These are phyloP conservation scores for Theonella swinhoei DNA, from an alignment of 37 sponge, comb jelly and placozoan genomes.

Conservation along the genomic window DNA sequence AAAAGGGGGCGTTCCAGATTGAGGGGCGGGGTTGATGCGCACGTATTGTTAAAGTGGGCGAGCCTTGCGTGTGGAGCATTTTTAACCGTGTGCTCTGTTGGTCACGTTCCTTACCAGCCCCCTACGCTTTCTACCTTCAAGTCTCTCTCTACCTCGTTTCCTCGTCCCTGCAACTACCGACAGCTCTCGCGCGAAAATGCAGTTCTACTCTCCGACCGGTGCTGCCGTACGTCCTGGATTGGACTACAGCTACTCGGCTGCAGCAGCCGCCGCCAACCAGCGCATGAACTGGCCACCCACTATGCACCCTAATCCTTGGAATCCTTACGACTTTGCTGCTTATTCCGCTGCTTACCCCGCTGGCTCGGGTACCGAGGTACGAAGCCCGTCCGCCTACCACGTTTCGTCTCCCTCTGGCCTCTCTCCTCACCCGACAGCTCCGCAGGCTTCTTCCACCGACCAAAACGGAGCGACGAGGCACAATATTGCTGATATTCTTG, in stretches of 20 bases:
- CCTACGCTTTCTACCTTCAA: neutral
- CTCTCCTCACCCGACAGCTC: neutral
- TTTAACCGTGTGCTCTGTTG: neutral
- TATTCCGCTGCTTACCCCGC: constrained; percentile 16
- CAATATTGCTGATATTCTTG: constrained; percentile 75
- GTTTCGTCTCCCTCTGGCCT: constrained; percentile 28
- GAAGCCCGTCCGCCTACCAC: constrained; percentile 5
- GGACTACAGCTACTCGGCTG: constrained; percentile 12
- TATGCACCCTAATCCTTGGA: constrained; percentile 42
- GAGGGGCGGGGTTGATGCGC: neutral
- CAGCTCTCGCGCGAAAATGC: constrained; percentile 4
- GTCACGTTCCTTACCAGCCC: neutral
- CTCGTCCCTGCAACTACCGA: neutral
- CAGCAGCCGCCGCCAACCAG: constrained; percentile 4
- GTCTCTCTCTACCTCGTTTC: neutral
- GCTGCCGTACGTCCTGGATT: constrained; percentile 1
- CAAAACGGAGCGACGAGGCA: constrained; percentile 49
- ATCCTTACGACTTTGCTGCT: constrained; percentile 53
- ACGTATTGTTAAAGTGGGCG: neutral
- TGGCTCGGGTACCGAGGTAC: neutral
- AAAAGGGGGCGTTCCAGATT: neutral
- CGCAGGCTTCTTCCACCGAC: neutral
- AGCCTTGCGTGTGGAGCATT: neutral
- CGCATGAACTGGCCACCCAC: constrained; percentile 58
- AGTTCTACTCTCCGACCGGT: constrained; percentile 38